phyloP scores from a whole-genome alignment of 2,888 invertebrate genomes.

The Nomada fabriciana region DNA sequence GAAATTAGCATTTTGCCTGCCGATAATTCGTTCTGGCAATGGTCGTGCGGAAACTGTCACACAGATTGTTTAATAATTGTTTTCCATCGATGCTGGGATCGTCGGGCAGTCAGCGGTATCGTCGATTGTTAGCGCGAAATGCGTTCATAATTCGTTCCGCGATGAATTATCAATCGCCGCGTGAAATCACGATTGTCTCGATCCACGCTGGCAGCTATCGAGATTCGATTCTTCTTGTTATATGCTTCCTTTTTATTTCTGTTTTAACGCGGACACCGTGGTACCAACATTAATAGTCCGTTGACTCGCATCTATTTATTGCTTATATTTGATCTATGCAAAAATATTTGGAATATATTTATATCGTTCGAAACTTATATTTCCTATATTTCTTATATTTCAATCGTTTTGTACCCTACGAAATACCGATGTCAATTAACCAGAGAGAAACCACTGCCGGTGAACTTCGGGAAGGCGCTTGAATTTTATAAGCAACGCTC shows the following conservation, averaged over 20 bases:
- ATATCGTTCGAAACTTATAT: too few species aligned
- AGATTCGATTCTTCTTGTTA: neutral
- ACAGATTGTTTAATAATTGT: slow-evolving; percentile 30
- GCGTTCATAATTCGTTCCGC: neutral
- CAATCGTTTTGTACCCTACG: too few species aligned
- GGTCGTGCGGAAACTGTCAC: neutral
- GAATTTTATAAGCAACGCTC: neutral
- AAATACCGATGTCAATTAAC: too few species aligned
- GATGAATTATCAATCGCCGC: neutral
- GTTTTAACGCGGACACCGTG: too few species aligned
- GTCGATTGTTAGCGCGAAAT: neutral
- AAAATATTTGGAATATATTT: too few species aligned
- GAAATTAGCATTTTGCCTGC: slow-evolving; percentile 28
- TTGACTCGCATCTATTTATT: too few species aligned
- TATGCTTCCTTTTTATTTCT: too few species aligned
- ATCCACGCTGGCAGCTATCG: neutral
- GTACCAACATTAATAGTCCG: too few species aligned
- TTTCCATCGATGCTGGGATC: slow-evolving; percentile 14
- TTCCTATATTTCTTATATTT: too few species aligned
- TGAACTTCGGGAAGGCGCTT: neutral
- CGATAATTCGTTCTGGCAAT: slow-evolving; percentile 17
- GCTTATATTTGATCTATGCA: too few species aligned
- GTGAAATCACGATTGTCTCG: neutral
- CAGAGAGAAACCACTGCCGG: neutral
- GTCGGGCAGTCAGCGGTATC: neutral